Percentiles rank a stretch among this genome's conserved stretches.
These are phyloP conservation scores for Drosophila punjabiensis DNA, from an alignment of 1,140 invertebrate genomes.

Conservation along the genomic window DNA sequence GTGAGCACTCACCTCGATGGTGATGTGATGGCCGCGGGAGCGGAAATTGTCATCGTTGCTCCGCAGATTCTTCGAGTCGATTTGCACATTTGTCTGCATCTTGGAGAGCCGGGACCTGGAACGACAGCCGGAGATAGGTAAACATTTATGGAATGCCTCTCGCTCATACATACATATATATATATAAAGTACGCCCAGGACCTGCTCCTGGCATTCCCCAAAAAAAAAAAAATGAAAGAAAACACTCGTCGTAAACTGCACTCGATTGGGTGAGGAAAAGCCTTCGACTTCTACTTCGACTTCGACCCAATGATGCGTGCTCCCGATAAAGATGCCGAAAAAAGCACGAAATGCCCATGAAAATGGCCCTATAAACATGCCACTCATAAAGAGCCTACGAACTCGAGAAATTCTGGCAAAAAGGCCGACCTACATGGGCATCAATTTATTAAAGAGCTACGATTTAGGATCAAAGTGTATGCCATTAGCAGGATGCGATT, in stretches of 20 bases:
- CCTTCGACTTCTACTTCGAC: constrained; percentile 9
- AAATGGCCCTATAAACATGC: constrained; percentile 42
- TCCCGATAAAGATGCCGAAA: constrained; percentile 58
- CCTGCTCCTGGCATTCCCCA: background rate
- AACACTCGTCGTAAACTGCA: constrained; percentile 56
- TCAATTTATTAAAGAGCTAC: constrained; percentile 13
- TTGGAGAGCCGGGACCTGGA: constrained; percentile 35
- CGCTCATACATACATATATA: constrained; percentile 26
- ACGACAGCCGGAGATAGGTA: constrained; percentile 15
- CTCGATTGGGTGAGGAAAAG: constrained; percentile 50
- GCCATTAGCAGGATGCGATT: background rate
- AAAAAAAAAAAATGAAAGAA: constrained; percentile 1
- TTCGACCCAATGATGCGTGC: constrained; percentile 66
- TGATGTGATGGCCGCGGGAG: constrained; percentile 86
- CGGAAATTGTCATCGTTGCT: constrained; percentile 86
- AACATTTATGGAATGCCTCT: constrained; percentile 53
- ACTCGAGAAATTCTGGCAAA: constrained; percentile 3
- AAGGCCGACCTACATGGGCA: background rate
- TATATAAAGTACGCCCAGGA: constrained; percentile 43
- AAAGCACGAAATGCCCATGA: constrained; percentile 11
- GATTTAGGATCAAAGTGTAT: constrained; percentile 14
- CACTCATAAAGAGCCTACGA: constrained; percentile 45
- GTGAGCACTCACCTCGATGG: constrained; percentile 79
- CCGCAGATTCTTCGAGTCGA: constrained; percentile 88
- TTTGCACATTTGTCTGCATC: constrained; percentile 90